Evolutionary conservation across 1,140 invertebrate genomes (phyloP).

Genomic region (Dinothrombium tinctorium): DNA sequence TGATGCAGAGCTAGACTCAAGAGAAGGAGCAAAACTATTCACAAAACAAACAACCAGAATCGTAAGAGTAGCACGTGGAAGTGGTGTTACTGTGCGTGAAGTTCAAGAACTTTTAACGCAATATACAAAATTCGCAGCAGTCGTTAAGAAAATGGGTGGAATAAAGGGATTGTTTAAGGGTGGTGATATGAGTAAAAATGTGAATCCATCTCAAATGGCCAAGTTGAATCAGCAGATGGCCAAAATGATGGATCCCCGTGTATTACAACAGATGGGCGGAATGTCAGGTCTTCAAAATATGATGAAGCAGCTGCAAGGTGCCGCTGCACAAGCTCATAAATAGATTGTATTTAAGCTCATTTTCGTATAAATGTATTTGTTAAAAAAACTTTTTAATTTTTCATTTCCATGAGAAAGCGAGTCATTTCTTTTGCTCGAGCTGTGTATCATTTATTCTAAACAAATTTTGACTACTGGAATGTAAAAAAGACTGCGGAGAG

Average conservation of each 20-base stretch:
- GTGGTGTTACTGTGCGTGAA: conserved; percentile 81
- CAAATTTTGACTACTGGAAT: too few relatives aligned
- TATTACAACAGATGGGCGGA: conserved; percentile 86
- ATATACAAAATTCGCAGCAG: conserved; percentile 97
- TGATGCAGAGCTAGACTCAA: conserved; percentile 76
- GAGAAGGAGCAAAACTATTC: conserved; percentile 92
- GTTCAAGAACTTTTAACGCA: conserved; percentile 93
- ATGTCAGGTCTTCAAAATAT: conserved; percentile 89
- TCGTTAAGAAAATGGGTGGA: conserved; percentile 99
- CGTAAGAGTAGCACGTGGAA: conserved; percentile 69
- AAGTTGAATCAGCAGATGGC: conserved; percentile 99
- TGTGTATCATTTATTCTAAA: too few relatives aligned
- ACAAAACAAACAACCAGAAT: conserved; percentile 68
- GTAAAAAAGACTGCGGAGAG: too few relatives aligned
- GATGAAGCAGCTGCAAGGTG: conserved; percentile 17
- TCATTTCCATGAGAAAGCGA: too few relatives aligned
- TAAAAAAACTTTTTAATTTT: too few relatives aligned
- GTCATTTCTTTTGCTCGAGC: too few relatives aligned
- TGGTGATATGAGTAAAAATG: conserved; percentile 94
- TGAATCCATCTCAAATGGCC: conserved; percentile 93
- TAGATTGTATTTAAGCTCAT: too few relatives aligned
- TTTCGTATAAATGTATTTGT: too few relatives aligned
- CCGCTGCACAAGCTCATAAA: not conserved
- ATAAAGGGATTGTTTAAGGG: conserved; percentile 96
- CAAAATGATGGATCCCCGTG: conserved; percentile 97